These are phyloP conservation scores for Colletes latitarsis DNA, from an alignment of 1,140 invertebrate genomes.

Conservation along the genomic window DNA sequence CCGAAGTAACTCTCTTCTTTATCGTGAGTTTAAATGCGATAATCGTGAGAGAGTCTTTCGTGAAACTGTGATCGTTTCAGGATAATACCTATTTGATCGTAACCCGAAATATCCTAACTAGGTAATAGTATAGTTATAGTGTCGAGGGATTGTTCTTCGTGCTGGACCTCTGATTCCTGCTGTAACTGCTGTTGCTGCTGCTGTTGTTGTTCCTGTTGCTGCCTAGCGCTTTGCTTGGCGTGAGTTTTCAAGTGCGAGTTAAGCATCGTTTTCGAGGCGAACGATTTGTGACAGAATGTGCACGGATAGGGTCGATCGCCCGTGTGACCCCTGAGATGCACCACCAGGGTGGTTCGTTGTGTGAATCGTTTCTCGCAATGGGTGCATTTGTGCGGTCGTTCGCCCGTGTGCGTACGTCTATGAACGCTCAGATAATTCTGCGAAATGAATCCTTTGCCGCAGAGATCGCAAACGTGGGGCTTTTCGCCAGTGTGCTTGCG, in stretches of 20 bases:
- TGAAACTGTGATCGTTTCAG: not conserved
- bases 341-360: slow-evolving; percentile 83
- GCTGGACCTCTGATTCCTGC: slow-evolving; percentile 19
- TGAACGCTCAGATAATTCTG: slow-evolving; percentile 88
- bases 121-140: slow-evolving; percentile 62
- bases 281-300: slow-evolving; percentile 81
- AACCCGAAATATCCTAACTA: slow-evolving; percentile 22
- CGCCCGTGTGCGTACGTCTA: slow-evolving; percentile 86
- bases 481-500: slow-evolving; percentile 86
- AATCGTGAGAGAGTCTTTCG: not conserved
- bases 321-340: slow-evolving; percentile 82
- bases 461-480: slow-evolving; percentile 81
- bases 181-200: slow-evolving; percentile 37
- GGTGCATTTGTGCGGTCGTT: slow-evolving; percentile 84
- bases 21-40: not conserved
- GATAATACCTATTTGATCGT: not conserved
- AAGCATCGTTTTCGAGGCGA: slow-evolving; percentile 79
- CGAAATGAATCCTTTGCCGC: slow-evolving; percentile 87
- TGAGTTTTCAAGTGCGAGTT: slow-evolving; percentile 80
- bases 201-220: slow-evolving; percentile 63
- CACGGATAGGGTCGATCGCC: slow-evolving; percentile 85
- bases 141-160: slow-evolving; percentile 40
- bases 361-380: slow-evolving; percentile 89
- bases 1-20: not conserved
- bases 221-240: slow-evolving; percentile 76